A percentile compares a stretch with the other conserved stretches of the same genome.
phyloP scores from a whole-genome alignment of 1,140 invertebrate genomes.

The Drosophila orosa region DNA sequence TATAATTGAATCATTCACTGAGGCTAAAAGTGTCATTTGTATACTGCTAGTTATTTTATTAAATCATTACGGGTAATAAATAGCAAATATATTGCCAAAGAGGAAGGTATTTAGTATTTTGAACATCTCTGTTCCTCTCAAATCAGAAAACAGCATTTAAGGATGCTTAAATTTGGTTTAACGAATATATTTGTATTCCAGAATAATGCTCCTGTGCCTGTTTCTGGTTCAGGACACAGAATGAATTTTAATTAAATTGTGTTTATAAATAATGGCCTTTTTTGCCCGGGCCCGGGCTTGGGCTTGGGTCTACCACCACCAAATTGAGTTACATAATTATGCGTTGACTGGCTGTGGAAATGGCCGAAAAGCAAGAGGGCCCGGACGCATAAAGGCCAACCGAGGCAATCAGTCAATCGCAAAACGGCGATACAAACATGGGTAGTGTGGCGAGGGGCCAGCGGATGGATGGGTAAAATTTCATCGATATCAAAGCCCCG shows the following conservation, averaged over 20 bases:
- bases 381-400: constrained; percentile 20
- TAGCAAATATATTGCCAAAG: too few species aligned
- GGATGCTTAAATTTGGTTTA: constrained; percentile 16
- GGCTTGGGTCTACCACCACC: neutral
- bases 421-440: constrained; percentile 33
- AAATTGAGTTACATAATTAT: constrained; percentile 78
- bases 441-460: neutral
- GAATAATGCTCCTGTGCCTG: constrained; percentile 23
- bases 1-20: neutral
- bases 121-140: neutral
- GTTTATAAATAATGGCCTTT: constrained; percentile 65
- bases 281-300: constrained; percentile 7
- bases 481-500: constrained; percentile 57
- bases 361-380: constrained; percentile 12
- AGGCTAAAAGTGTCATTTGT: neutral
- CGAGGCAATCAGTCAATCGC: constrained; percentile 31
- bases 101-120: neutral
- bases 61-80: neutral
- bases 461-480: constrained; percentile 20
- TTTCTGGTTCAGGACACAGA: constrained; percentile 43
- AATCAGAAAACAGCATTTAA: neutral
- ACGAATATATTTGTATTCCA: constrained; percentile 26
- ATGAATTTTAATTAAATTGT: constrained; percentile 76
- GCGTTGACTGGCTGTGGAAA: constrained; percentile 27
- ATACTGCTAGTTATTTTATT: neutral